phyloP scores from a whole-genome alignment of 2,797 vertebrate species.

The Sardinella longiceps region DNA sequence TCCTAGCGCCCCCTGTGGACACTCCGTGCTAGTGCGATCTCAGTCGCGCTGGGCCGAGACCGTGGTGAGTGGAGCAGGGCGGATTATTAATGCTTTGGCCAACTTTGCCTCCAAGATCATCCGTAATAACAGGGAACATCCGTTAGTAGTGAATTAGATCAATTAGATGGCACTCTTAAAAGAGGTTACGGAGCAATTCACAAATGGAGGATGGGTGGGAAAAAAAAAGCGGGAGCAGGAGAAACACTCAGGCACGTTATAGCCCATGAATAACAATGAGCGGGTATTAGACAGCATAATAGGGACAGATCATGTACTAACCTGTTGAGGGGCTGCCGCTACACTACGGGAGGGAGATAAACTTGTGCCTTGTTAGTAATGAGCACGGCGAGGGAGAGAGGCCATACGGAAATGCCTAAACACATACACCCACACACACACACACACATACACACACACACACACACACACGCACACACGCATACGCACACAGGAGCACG shows the following conservation, averaged over 20 bases:
- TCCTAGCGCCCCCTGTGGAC: slow-evolving; percentile 57
- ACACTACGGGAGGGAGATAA: slow-evolving; percentile 48
- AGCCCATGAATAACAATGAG: slow-evolving; percentile 61
- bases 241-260: slow-evolving; percentile 50
- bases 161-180: slow-evolving; percentile 61
- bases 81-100: slow-evolving; percentile 61
- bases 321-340: slow-evolving; percentile 52
- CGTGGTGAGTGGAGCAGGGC: slow-evolving; percentile 15
- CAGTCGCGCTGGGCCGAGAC: slow-evolving; percentile 28
- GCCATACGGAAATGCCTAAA: slow-evolving; percentile 34
- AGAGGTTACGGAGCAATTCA: slow-evolving; percentile 62
- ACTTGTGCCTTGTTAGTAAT: slow-evolving; percentile 51
- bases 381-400: slow-evolving; percentile 41
- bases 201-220: slow-evolving; percentile 55
- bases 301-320: slow-evolving; percentile 52
- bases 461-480: slow-evolving; percentile 21
- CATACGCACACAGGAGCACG: not conserved
- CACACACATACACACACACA: slow-evolving; percentile 22
- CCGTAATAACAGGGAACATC: slow-evolving; percentile 62
- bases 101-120: slow-evolving; percentile 61
- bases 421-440: slow-evolving; percentile 29
- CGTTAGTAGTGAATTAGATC: slow-evolving; percentile 61
- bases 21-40: slow-evolving; percentile 46
- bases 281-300: slow-evolving; percentile 54
- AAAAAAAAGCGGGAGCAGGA: slow-evolving; percentile 42